Percentiles rank a stretch among this genome's conserved stretches.
Evolutionary conservation across 2,888 invertebrate species (phyloP).

Genomic region (Pseudococcus jackbeardsleyi): DNA sequence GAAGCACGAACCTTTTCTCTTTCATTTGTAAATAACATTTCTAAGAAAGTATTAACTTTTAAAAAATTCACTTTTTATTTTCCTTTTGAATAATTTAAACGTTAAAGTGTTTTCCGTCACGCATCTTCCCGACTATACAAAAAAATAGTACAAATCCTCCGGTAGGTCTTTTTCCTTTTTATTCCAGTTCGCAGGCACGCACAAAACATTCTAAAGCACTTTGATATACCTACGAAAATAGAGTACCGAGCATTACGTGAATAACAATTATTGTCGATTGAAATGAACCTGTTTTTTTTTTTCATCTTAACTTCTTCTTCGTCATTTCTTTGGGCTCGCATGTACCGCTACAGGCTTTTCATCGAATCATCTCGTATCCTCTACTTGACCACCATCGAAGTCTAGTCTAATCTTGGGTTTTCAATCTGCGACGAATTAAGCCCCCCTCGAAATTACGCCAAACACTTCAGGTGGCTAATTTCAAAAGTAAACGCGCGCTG

Average conservation of each 20-base stretch:
- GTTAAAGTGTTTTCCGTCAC: conserved; percentile 50
- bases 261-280: conserved; percentile 22
- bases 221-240: conserved; percentile 42
- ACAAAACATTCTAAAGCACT: conserved; percentile 41
- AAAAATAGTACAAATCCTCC: conserved; percentile 26
- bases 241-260: conserved; percentile 27
- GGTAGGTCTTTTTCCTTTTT: conserved; percentile 5
- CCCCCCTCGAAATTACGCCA: neutral
- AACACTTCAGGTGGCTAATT: conserved; percentile 9
- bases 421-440: neutral
- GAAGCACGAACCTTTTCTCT: conserved; percentile 37
- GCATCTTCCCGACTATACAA: conserved; percentile 23
- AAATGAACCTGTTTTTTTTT: conserved; percentile 13
- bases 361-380: neutral
- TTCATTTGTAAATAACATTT: conserved; percentile 46
- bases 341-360: neutral
- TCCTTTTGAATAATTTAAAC: conserved; percentile 46
- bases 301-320: neutral
- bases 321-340: neutral
- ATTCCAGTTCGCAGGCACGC: conserved; percentile 29
- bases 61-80: conserved; percentile 50
- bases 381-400: neutral
- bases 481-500: neutral
- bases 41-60: conserved; percentile 34
- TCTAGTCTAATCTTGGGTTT: neutral